Evolutionary conservation across 2,113 vertebrate genomes (phyloP).

Genomic region (Dicrurus megarhynchus): DNA sequence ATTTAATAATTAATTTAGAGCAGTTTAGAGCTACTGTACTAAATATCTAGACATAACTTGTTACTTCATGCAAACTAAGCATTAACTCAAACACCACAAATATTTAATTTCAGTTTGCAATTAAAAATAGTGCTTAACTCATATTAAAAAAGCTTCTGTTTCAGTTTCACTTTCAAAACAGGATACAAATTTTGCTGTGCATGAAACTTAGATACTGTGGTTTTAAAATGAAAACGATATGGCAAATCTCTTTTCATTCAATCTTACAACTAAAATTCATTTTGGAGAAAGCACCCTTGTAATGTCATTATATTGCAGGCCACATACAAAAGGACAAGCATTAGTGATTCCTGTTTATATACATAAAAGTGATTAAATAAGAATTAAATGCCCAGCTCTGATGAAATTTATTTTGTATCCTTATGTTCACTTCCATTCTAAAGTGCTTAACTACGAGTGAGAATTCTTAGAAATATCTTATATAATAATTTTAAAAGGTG

Average conservation of each 20-base stretch:
- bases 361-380: not conserved
- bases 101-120: slow-evolving; percentile 29
- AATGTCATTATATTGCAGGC: not conserved
- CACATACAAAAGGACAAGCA: not conserved
- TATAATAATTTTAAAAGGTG: not conserved
- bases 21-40: not conserved
- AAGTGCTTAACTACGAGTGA: not conserved
- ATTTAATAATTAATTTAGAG: not conserved
- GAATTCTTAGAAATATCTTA: not conserved
- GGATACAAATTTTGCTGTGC: not conserved
- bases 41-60: not conserved
- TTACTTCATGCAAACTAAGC: not conserved
- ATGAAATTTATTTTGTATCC: not conserved
- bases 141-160: not conserved
- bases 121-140: not conserved
- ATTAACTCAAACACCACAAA: not conserved
- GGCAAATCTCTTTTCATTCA: not conserved
- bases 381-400: not conserved
- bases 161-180: not conserved
- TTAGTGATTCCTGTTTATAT: not conserved
- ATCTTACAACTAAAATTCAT: not conserved
- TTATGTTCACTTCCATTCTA: not conserved
- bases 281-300: not conserved
- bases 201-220: not conserved
- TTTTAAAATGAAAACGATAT: not conserved